These are phyloP conservation scores for Mallotus villosus DNA, from an alignment of 2,797 vertebrate species.

Conservation along the genomic window DNA sequence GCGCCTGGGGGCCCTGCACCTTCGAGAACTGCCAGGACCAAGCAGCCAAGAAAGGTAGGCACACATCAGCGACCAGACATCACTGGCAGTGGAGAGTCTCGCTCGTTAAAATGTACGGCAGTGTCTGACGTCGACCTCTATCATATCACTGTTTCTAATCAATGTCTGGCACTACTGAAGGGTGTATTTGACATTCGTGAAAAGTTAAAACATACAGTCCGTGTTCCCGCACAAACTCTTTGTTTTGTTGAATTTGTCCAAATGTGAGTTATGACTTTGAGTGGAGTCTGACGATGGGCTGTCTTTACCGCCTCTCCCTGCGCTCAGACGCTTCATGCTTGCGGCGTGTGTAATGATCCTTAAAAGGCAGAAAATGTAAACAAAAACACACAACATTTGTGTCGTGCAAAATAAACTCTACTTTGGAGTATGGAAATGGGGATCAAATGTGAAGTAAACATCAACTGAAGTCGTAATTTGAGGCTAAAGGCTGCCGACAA, in stretches of 20 bases:
- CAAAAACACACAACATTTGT: background rate
- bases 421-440: too few relatives aligned
- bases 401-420: background rate
- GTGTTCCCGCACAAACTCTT: background rate
- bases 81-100: constrained; percentile 18
- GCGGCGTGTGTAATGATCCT: background rate
- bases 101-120: background rate
- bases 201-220: background rate
- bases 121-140: background rate
- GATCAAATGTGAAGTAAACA: background rate
- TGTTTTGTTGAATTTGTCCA: constrained; percentile 3
- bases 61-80: background rate
- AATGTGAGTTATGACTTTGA: background rate
- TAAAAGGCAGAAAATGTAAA: background rate
- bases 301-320: background rate
- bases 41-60: constrained; percentile 89
- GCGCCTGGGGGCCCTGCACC: constrained; percentile 94
- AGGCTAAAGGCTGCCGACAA: background rate
- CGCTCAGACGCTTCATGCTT: background rate
- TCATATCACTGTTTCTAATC: background rate
- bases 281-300: background rate
- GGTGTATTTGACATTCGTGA: background rate
- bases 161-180: background rate
- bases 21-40: constrained; percentile 92
- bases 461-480: background rate